Percentiles rank a stretch among this genome's conserved stretches.
Evolutionary conservation across 1,140 invertebrate species (phyloP).

Genomic region (Drosophila tropicalis): DNA sequence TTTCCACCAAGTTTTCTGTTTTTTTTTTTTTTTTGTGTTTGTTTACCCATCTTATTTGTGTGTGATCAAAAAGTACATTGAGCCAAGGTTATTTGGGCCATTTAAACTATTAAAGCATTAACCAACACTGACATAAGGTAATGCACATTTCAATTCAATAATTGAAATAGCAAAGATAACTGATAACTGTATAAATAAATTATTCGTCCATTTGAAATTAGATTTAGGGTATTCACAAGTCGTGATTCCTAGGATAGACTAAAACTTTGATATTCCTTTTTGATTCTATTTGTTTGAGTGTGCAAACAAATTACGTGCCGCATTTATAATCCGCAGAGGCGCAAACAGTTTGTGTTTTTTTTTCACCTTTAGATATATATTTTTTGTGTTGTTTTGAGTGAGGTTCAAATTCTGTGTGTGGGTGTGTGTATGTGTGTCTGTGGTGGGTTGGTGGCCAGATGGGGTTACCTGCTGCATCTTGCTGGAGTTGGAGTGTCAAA

Average conservation of each 20-base stretch:
- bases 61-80: not conserved
- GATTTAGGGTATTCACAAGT: conserved; percentile 2
- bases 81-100: no score
- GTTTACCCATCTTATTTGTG: not conserved
- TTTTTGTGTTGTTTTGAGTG: conserved; percentile 34
- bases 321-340: conserved; percentile 66
- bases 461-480: conserved; percentile 17
- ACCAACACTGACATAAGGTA: no score
- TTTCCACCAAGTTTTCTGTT: no score
- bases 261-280: not conserved
- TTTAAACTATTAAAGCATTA: no score
- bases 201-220: no score
- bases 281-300: conserved; percentile 13
- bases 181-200: no score
- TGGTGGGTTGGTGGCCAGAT: not conserved
- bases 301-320: conserved; percentile 68
- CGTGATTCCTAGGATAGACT: not conserved
- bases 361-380: not conserved
- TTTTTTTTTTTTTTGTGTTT: not conserved
- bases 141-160: no score
- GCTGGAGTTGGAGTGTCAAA: conserved; percentile 14
- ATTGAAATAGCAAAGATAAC: no score
- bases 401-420: conserved; percentile 23
- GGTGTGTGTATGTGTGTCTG: conserved; percentile 8
- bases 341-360: conserved; percentile 19